A percentile compares a stretch with the other conserved stretches of the same genome.
Conservation (phyloP, 2,113 vertebrate genomes). For the Brachyhypopomus occidentalis region DNA sequence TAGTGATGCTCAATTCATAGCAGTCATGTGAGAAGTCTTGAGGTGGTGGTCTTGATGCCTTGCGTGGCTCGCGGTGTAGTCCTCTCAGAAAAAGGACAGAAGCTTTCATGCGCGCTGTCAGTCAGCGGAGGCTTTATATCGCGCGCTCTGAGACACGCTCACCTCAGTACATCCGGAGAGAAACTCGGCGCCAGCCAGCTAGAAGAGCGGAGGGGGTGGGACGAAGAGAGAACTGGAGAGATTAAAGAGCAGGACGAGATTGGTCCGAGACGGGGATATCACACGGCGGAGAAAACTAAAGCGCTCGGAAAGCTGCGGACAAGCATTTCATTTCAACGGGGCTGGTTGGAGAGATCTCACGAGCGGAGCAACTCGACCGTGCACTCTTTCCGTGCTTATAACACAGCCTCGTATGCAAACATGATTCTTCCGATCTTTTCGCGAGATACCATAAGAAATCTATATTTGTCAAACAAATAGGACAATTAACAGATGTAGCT, state of each 20-base stretch:
- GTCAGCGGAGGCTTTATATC: constrained; percentile 68
- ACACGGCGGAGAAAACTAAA: constrained; percentile 49
- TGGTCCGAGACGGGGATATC: constrained; percentile 49
- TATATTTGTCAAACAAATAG: no score
- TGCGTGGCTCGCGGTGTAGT: no score
- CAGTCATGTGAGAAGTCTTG: no score
- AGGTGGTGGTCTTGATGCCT: constrained; percentile 44
- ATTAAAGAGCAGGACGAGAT: constrained; percentile 57
- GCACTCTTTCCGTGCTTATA: no score
- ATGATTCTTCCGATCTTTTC: no score
- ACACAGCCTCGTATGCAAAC: no score
- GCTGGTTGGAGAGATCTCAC: no score
- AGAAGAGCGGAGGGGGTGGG: constrained; percentile 27
- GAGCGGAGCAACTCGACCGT: no score
- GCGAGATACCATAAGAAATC: no score
- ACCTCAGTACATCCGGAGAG: constrained; percentile 39
- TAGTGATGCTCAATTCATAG: not conserved
- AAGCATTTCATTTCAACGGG: no score
- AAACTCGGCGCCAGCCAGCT: constrained; percentile 53
- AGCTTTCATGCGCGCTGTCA: constrained; percentile 56
- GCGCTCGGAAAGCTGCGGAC: constrained; percentile 7
- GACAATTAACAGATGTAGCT: no score
- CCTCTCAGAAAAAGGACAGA: constrained; percentile 56
- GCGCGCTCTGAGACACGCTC: constrained; percentile 59
- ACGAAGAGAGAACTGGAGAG: constrained; percentile 24